phyloP scores from a whole-genome alignment of 2,888 invertebrate species.

The Endotricha flammealis region DNA sequence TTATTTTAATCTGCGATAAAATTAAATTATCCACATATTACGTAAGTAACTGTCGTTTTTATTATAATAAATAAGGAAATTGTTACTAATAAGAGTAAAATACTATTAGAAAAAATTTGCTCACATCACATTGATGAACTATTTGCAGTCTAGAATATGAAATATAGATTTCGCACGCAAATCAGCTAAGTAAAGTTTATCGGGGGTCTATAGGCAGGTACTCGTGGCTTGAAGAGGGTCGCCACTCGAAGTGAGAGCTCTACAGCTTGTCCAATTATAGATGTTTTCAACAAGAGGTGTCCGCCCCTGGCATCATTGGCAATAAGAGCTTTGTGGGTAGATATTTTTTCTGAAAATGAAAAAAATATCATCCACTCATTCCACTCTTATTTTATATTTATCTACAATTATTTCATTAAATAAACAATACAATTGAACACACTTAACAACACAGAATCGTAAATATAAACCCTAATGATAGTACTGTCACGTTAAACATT shows the following conservation, averaged over 20 bases:
- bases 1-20: constrained; percentile 17
- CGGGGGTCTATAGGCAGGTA: constrained; percentile 31
- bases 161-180: constrained; percentile 36
- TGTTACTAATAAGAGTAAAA: not conserved
- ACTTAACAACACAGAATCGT: too few relatives aligned
- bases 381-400: too few relatives aligned
- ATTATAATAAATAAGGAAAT: not conserved
- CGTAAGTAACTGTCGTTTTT: constrained; percentile 32
- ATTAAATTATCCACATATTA: constrained; percentile 23
- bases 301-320: constrained; percentile 30
- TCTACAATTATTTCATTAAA: too few relatives aligned
- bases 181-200: constrained; percentile 43
- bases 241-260: constrained; percentile 51
- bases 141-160: constrained; percentile 8
- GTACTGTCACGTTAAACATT: too few relatives aligned
- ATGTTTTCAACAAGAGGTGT: constrained; percentile 52
- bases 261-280: constrained; percentile 67
- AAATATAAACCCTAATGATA: too few relatives aligned
- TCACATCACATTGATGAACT: too few relatives aligned
- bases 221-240: constrained; percentile 61
- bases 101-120: not conserved
- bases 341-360: too few relatives aligned
- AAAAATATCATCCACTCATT: too few relatives aligned
- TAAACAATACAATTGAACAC: too few relatives aligned
- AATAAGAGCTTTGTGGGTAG: constrained; percentile 29